phyloP scores from a whole-genome alignment of 2,113 vertebrate species.

The Campylorhamphus procurvoides region DNA sequence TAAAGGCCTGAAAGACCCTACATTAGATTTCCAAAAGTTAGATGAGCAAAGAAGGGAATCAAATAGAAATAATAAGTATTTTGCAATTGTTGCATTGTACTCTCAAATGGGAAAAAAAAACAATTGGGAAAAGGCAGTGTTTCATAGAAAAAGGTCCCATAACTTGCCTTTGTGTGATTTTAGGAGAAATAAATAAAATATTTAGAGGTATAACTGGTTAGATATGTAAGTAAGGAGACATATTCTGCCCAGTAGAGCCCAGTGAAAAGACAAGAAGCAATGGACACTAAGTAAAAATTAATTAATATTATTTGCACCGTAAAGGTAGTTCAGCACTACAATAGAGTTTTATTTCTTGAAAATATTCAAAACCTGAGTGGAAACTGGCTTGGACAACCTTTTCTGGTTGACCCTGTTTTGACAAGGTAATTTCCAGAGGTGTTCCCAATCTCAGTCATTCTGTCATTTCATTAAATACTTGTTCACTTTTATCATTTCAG shows the following conservation, averaged over 20 bases:
- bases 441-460: background rate
- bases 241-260: background rate
- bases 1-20: background rate
- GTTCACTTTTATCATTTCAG: background rate
- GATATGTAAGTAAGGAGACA: background rate
- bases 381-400: background rate
- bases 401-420: background rate
- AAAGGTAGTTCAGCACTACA: background rate
- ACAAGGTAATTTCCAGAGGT: background rate
- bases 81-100: background rate
- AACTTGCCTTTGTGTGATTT: background rate
- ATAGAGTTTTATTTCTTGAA: background rate
- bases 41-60: background rate
- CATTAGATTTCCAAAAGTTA: background rate
- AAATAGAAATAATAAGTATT: background rate
- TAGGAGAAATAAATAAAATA: background rate
- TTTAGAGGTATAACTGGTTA: background rate
- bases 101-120: background rate
- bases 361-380: background rate
- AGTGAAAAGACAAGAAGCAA: background rate
- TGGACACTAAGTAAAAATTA: fast-evolving
- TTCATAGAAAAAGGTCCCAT: background rate
- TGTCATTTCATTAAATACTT: background rate
- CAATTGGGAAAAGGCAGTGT: background rate
- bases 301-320: background rate